Percentiles rank a stretch among this genome's conserved stretches.
Conservation (phyloP, 2,888 invertebrate genomes). For the Tanypteryx hageni region DNA sequence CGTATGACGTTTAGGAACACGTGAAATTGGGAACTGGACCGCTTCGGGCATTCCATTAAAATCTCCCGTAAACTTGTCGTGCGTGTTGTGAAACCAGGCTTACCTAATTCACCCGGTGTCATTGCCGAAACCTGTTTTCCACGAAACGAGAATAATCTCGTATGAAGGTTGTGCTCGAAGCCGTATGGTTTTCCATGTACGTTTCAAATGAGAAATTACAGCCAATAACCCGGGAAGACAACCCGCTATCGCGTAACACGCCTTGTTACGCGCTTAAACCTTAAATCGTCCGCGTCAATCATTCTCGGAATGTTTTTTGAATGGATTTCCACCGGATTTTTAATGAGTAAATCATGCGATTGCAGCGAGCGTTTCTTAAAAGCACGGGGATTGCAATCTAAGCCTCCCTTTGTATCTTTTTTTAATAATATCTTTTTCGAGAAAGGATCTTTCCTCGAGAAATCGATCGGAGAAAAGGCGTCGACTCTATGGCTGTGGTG, state of each 20-base stretch:
- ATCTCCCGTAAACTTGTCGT: background rate
- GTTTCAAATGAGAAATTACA: background rate
- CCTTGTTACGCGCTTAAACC: background rate
- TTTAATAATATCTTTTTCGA: no score
- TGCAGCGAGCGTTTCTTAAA: no score
- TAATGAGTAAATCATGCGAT: no score
- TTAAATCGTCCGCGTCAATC: no score
- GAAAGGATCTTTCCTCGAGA: no score
- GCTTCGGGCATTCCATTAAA: background rate
- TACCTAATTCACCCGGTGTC: constrained; percentile 1
- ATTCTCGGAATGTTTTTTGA: no score
- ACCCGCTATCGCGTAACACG: background rate
- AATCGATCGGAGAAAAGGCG: no score
- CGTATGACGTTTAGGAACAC: no score
- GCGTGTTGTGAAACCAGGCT: constrained; percentile 40
- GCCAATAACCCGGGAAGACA: constrained; percentile 12
- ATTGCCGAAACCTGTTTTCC: constrained; percentile 29
- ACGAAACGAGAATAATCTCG: constrained; percentile 27
- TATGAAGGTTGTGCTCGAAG: background rate
- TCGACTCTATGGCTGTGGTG: no score
- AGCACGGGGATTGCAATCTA: no score
- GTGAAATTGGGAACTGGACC: background rate
- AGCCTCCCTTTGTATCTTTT: no score
- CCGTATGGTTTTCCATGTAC: background rate
- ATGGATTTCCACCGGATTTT: no score